A percentile compares a stretch with the other conserved stretches of the same genome.
These are phyloP conservation scores for Acridotheres tristis DNA, from an alignment of 2,797 vertebrate genomes.

Conservation along the genomic window DNA sequence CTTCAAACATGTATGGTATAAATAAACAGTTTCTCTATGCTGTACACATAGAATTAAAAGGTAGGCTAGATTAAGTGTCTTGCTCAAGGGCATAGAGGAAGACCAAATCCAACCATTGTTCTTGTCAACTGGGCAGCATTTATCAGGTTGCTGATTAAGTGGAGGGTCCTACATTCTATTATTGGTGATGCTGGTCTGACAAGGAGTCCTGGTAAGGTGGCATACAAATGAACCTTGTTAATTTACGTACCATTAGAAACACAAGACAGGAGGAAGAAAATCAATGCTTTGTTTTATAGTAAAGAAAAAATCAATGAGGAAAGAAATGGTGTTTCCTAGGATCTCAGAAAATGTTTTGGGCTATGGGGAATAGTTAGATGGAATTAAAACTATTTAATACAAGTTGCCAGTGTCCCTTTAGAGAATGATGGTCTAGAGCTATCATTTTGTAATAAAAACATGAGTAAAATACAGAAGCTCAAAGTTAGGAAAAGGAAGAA, in stretches of 20 bases:
- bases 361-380: conserved; percentile 28
- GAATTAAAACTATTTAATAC: conserved; percentile 59
- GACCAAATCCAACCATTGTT: background rate
- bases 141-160: conserved; percentile 46
- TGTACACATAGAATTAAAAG: background rate
- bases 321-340: conserved; percentile 52
- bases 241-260: conserved; percentile 55
- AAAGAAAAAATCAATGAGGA: conserved; percentile 64
- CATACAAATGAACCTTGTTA: conserved; percentile 59
- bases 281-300: conserved; percentile 61
- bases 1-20: background rate
- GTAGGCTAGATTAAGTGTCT: background rate
- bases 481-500: background rate
- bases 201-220: conserved; percentile 40
- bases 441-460: background rate
- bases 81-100: conserved; percentile 25
- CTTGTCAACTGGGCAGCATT: background rate
- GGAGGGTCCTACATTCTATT: background rate
- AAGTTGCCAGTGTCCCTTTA: background rate
- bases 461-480: background rate
- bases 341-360: conserved; percentile 19
- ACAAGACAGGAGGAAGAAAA: conserved; percentile 50
- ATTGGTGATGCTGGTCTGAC: conserved; percentile 43
- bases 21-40: background rate
- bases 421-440: background rate